Evolutionary conservation across 2,113 vertebrate species (phyloP).

Genomic region (Acinonyx jubatus): DNA sequence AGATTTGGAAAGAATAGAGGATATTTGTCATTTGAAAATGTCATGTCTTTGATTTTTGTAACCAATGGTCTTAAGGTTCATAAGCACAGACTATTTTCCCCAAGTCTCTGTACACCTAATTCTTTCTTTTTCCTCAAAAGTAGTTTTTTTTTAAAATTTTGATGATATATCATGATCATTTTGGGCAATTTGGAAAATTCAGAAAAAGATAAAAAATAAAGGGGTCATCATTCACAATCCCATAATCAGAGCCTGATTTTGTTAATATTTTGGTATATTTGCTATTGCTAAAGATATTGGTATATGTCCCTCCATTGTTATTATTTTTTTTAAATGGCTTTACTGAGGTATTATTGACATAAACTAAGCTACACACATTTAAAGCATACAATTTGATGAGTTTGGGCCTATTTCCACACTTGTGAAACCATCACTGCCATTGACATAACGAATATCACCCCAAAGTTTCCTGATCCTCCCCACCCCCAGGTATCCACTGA

Average conservation of each 20-base stretch:
- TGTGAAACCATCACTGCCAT: background rate
- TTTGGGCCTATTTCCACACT: background rate
- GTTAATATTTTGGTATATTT: background rate
- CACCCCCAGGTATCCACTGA: background rate
- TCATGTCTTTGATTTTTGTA: constrained; percentile 23
- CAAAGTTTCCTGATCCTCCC: background rate
- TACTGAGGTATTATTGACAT: background rate
- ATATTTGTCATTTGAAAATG: constrained; percentile 19
- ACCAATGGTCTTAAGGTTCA: background rate
- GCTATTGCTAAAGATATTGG: background rate
- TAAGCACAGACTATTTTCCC: background rate
- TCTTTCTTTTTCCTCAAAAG: background rate
- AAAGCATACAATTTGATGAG: background rate
- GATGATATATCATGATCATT: background rate
- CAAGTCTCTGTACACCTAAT: background rate
- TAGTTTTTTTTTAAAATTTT: background rate
- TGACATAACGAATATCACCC: background rate
- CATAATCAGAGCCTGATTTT: background rate
- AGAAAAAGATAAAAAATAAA: background rate
- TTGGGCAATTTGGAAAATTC: background rate
- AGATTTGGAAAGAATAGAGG: background rate
- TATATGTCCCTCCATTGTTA: background rate
- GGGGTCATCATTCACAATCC: background rate
- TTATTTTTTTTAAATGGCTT: background rate
- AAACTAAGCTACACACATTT: background rate